Conservation (phyloP, 1,140 invertebrate species). For the Drosophila sp. region DNA sequence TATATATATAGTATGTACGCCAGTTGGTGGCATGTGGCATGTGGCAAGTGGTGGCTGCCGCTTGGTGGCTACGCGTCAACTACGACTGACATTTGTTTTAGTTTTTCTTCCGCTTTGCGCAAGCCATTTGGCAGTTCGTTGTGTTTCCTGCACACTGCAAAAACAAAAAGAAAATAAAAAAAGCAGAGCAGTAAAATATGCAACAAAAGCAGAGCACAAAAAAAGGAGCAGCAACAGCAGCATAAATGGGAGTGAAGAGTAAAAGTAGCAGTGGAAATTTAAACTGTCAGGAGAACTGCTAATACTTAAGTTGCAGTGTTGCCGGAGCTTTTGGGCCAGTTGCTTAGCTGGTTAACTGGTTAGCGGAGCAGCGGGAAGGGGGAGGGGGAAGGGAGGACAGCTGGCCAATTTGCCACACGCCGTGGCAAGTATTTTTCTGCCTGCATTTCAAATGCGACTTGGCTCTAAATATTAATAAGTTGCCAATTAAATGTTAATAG, state of each 20-base stretch:
- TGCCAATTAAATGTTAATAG: slow-evolving; percentile 7
- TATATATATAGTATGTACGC: background rate
- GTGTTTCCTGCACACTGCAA: slow-evolving; percentile 59
- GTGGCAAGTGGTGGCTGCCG: slow-evolving; percentile 30
- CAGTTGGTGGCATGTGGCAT: slow-evolving; percentile 13
- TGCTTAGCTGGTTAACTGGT: slow-evolving; percentile 28
- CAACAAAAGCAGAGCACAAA: slow-evolving; percentile 53
- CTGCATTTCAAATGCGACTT: background rate
- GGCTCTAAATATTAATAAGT: background rate
- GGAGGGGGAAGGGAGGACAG: background rate
- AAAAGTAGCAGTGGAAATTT: slow-evolving; percentile 70
- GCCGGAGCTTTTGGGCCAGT: background rate
- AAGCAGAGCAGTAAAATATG: slow-evolving; percentile 59
- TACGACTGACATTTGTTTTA: slow-evolving; percentile 83
- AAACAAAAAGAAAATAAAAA: slow-evolving; percentile 25
- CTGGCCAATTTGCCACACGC: slow-evolving; percentile 1
- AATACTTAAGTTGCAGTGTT: slow-evolving; percentile 48
- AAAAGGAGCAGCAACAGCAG: no score
- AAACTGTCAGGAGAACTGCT: slow-evolving; percentile 62
- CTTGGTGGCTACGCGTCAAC: slow-evolving; percentile 77
- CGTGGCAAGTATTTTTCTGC: background rate
- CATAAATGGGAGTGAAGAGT: no score
- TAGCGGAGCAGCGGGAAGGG: slow-evolving; percentile 1
- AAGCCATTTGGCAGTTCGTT: slow-evolving; percentile 79
- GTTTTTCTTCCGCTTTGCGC: slow-evolving; percentile 82